phyloP scores from a whole-genome alignment of 2,797 vertebrate genomes.

The Darevskia mixta region DNA sequence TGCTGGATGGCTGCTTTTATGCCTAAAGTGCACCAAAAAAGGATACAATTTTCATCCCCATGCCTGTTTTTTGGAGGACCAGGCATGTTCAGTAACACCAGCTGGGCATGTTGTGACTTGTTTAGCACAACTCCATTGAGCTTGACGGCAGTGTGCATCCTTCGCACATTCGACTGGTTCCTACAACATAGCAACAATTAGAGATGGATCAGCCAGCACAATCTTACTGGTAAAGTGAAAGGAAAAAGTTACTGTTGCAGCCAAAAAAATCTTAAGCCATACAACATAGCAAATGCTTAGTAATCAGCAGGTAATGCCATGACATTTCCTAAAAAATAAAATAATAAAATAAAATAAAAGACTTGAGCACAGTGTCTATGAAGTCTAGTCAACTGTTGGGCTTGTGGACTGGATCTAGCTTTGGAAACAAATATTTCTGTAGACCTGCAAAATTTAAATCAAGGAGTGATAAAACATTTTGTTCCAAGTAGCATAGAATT shows the following conservation, averaged over 20 bases:
- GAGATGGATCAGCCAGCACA: not conserved
- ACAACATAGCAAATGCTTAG: slow-evolving; percentile 7
- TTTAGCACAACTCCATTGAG: slow-evolving; percentile 89
- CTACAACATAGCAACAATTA: slow-evolving; percentile 71
- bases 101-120: slow-evolving; percentile 93
- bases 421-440: not conserved
- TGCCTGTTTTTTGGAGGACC: slow-evolving; percentile 91
- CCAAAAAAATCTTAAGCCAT: slow-evolving; percentile 13
- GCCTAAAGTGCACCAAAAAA: slow-evolving; percentile 52
- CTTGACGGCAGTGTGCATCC: slow-evolving; percentile 90
- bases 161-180: slow-evolving; percentile 93
- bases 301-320: slow-evolving; percentile 6
- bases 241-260: not conserved
- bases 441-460: not conserved
- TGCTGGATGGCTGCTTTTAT: not conserved
- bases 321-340: not conserved
- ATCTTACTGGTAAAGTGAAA: not conserved
- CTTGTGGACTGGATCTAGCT: too few relatives aligned
- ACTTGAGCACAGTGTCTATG: too few relatives aligned
- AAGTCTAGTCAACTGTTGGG: not conserved
- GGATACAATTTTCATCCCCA: slow-evolving; percentile 99
- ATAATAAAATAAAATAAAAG: not conserved
- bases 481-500: not conserved
- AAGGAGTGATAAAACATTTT: not conserved
- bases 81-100: slow-evolving; percentile 97